Evolutionary conservation across 2,113 vertebrate genomes (phyloP).

Genomic region (Carettochelys insculpta): DNA sequence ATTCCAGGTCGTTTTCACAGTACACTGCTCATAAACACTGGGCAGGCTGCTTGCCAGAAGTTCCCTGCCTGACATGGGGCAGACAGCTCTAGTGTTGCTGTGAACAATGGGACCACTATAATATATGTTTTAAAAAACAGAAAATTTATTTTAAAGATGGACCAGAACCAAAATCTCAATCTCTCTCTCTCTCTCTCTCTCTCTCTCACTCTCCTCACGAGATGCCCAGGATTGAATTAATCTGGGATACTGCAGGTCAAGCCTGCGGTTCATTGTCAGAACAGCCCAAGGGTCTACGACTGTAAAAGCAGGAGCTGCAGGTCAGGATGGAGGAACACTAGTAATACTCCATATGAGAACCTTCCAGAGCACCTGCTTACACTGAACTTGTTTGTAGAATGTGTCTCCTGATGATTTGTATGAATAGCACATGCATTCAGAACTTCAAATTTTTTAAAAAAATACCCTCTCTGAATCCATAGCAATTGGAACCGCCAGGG

Average conservation of each 20-base stretch:
- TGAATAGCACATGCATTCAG: background rate
- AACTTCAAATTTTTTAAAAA: background rate
- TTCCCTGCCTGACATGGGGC: background rate
- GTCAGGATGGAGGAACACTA: background rate
- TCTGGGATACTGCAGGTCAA: background rate
- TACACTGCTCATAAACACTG: background rate
- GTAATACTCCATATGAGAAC: background rate
- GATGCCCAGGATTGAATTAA: background rate
- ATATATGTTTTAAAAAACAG: background rate
- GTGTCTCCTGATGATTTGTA: background rate
- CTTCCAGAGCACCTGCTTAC: rapidly evolving
- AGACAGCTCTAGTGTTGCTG: background rate
- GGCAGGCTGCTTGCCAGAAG: background rate
- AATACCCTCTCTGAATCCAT: background rate
- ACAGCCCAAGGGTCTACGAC: too few species aligned
- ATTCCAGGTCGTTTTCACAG: conserved; percentile 44
- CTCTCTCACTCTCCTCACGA: background rate
- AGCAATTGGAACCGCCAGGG: background rate
- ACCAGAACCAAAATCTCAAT: background rate
- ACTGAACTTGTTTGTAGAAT: background rate
- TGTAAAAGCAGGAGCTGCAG: background rate
- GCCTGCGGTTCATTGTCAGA: background rate
- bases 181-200: rapidly evolving
- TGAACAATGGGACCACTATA: background rate
- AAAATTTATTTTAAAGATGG: background rate